A percentile compares a stretch with the other conserved stretches of the same genome.
Evolutionary conservation across 2,113 vertebrate genomes (phyloP).

Genomic region (Scolopax mira): DNA sequence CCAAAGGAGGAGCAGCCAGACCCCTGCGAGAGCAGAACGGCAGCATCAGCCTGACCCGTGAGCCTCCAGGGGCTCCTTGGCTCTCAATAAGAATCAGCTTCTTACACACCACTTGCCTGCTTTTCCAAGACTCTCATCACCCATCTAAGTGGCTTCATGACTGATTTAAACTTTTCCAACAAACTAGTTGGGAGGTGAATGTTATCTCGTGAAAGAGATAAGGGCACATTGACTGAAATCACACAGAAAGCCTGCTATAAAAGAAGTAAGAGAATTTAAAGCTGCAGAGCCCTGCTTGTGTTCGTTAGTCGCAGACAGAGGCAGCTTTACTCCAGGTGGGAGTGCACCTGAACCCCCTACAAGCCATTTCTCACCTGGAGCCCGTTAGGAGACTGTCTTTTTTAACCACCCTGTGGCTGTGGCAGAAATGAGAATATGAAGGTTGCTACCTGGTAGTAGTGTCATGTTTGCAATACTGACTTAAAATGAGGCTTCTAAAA

Average conservation of each 20-base stretch:
- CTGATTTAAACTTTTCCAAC: not conserved
- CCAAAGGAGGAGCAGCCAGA: not conserved
- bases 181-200: not conserved
- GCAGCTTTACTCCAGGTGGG: not conserved
- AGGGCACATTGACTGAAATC: not conserved
- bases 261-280: not conserved
- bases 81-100: not conserved
- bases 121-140: not conserved
- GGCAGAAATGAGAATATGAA: not conserved
- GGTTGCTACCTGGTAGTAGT: not conserved
- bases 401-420: not conserved
- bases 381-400: not conserved
- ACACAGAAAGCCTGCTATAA: not conserved
- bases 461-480: not conserved
- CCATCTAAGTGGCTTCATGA: not conserved
- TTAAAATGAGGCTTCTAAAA: not conserved
- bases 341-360: not conserved
- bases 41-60: not conserved
- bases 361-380: not conserved
- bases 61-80: not conserved
- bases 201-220: not conserved
- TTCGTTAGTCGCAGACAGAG: not conserved
- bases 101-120: not conserved
- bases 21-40: not conserved
- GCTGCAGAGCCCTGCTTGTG: not conserved